These are phyloP conservation scores for Oreocharis arfaki DNA, from an alignment of 2,113 vertebrate genomes.

Conservation along the genomic window DNA sequence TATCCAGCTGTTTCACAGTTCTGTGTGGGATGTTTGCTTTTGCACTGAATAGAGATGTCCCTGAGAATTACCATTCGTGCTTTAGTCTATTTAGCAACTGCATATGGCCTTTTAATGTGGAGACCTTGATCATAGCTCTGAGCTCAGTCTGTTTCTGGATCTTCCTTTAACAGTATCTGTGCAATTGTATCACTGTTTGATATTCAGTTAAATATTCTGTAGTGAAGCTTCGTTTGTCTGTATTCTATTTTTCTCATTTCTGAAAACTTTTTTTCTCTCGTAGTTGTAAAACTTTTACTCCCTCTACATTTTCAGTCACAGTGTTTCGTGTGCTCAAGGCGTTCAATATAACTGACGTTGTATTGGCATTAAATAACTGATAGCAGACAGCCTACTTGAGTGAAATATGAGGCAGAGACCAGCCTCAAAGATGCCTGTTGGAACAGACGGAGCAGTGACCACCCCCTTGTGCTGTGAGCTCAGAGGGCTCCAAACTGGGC, in stretches of 20 bases:
- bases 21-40: background rate
- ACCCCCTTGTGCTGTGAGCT: background rate
- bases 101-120: background rate
- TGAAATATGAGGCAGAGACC: background rate
- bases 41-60: background rate
- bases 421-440: background rate
- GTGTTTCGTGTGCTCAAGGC: background rate
- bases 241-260: background rate
- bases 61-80: background rate
- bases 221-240: fast-evolving
- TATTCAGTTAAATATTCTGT: background rate
- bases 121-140: background rate
- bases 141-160: background rate
- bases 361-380: background rate
- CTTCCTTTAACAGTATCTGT: background rate
- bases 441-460: background rate
- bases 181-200: background rate
- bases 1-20: background rate
- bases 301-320: background rate
- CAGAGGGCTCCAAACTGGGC: background rate
- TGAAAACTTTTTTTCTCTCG: background rate
- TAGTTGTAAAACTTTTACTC: background rate
- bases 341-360: background rate
- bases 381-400: background rate
- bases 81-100: background rate